Conservation (phyloP, 2,888 invertebrate genomes). For the Tetranychus truncatus region DNA sequence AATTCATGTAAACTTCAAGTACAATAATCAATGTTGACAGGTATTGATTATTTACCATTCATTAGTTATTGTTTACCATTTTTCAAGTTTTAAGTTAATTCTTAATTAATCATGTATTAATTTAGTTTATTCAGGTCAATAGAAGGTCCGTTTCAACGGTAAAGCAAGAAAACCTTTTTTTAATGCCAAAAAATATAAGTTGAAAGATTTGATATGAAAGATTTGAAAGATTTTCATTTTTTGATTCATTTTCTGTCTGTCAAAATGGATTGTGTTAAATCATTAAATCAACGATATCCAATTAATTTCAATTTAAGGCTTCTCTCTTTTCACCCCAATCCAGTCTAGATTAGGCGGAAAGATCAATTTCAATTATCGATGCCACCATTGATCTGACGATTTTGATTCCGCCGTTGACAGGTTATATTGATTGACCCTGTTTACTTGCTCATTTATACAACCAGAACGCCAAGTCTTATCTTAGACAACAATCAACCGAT, state of each 20-base stretch:
- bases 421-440: neutral
- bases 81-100: neutral
- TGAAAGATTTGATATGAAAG: neutral
- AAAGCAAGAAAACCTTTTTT: neutral
- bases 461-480: neutral
- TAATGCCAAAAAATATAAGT: neutral
- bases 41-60: neutral
- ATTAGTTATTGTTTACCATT: neutral
- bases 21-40: neutral
- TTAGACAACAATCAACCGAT: neutral
- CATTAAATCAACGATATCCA: neutral
- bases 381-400: neutral
- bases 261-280: neutral
- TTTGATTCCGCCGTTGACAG: neutral
- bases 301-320: neutral
- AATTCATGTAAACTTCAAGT: no score
- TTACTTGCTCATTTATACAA: neutral
- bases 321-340: neutral
- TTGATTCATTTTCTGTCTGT: neutral
- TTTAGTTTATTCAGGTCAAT: neutral
- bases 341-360: neutral
- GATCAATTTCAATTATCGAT: neutral
- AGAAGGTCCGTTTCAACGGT: neutral
- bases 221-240: neutral
- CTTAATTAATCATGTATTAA: neutral